These are phyloP conservation scores for Thalpophila matura DNA, from an alignment of 2,888 invertebrate genomes.

Conservation along the genomic window DNA sequence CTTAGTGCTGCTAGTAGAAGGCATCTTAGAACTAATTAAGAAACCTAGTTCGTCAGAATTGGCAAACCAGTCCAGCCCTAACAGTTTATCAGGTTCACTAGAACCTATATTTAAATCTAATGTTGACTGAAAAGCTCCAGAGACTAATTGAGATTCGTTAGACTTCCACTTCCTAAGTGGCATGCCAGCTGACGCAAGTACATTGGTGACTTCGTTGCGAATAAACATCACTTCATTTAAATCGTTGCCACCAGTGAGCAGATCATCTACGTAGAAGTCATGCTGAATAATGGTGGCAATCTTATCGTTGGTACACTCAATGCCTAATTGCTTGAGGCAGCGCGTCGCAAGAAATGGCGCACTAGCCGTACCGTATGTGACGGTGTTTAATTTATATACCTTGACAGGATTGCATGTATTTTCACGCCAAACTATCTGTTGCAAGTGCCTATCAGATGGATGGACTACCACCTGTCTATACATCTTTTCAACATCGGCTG, in stretches of 20 bases:
- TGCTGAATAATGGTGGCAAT: background rate
- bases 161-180: slow-evolving; percentile 7
- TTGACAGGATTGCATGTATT: too few relatives aligned
- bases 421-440: background rate
- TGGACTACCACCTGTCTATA: background rate
- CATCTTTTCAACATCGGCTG: background rate
- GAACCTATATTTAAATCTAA: slow-evolving; percentile 1
- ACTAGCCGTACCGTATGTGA: background rate
- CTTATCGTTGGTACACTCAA: background rate
- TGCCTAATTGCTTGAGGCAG: background rate
- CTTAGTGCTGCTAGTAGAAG: background rate
- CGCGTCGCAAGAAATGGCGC: background rate
- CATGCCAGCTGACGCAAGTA: slow-evolving; percentile 15
- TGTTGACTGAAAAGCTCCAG: background rate
- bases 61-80: slow-evolving; percentile 1
- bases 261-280: background rate
- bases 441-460: slow-evolving; percentile 2
- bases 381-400: too few relatives aligned
- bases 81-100: background rate
- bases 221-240: slow-evolving; percentile 37
- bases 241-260: background rate
- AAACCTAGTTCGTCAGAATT: background rate
- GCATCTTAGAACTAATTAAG: background rate
- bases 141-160: background rate
- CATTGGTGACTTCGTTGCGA: background rate